Evolutionary conservation across 1,140 invertebrate genomes (phyloP).

Genomic region (Adoxophyes honmai): DNA sequence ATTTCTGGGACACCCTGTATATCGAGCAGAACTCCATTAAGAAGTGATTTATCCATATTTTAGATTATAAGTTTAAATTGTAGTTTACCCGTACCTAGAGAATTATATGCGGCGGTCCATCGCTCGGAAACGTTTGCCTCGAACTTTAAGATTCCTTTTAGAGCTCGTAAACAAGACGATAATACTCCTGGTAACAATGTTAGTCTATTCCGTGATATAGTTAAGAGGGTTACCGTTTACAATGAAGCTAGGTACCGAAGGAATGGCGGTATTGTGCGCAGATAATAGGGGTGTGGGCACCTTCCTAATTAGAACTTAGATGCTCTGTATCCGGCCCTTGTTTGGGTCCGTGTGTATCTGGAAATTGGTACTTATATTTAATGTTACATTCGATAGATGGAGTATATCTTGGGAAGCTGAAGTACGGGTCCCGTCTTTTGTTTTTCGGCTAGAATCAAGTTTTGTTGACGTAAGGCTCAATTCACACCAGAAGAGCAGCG

Average conservation of each 20-base stretch:
- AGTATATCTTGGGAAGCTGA: no score
- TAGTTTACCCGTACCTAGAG: background rate
- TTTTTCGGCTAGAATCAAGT: no score
- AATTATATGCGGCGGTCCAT: constrained; percentile 10
- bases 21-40: no score
- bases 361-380: background rate
- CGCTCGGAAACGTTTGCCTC: constrained; percentile 22
- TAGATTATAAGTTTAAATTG: no score
- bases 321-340: constrained; percentile 6
- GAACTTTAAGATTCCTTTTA: constrained; percentile 29
- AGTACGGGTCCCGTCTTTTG: no score
- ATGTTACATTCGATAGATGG: no score
- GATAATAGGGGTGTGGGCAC: constrained; percentile 7
- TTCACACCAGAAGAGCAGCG: no score
- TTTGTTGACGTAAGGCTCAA: no score
- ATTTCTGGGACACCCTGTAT: no score
- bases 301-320: constrained; percentile 14
- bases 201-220: constrained; percentile 23
- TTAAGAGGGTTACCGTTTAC: constrained; percentile 22
- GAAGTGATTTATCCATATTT: no score
- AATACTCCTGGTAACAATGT: constrained; percentile 24
- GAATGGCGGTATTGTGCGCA: constrained; percentile 9
- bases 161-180: constrained; percentile 28
- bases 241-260: constrained; percentile 17
- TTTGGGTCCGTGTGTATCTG: constrained; percentile 1